Conservation (phyloP, 2,888 invertebrate genomes). For the Microchrysa polita region DNA sequence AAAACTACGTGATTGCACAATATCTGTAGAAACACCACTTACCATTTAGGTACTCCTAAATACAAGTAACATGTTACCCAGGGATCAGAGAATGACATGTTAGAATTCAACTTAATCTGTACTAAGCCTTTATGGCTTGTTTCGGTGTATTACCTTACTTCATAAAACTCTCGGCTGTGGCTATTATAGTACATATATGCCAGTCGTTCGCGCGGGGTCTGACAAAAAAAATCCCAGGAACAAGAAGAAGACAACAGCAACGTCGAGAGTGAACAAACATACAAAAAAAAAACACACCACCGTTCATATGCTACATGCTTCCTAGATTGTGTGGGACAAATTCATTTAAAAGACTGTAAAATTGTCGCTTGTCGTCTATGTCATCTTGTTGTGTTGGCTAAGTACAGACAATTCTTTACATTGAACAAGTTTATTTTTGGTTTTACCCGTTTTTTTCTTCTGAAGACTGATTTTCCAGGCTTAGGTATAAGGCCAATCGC, state of each 20-base stretch:
- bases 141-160: constrained; percentile 2
- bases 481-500: no score
- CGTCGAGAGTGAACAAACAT: no score
- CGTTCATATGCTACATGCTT: not conserved
- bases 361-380: constrained; percentile 3
- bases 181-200: no score
- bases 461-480: not conserved
- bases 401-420: not conserved
- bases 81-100: constrained; percentile 43
- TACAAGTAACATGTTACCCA: constrained; percentile 29
- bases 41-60: no score
- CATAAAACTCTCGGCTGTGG: no score
- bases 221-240: no score
- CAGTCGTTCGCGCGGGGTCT: no score
- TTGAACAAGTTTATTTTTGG: constrained; percentile 4
- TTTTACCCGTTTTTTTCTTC: not conserved
- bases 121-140: constrained; percentile 34
- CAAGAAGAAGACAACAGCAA: no score
- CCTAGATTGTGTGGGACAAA: constrained; percentile 31
- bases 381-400: not conserved
- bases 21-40: not conserved
- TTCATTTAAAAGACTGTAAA: constrained; percentile 8
- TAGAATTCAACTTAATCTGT: constrained; percentile 41
- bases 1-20: not conserved
- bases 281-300: no score